Percentiles rank a stretch among this genome's conserved stretches.
These are phyloP conservation scores for Crioceris asparagi DNA, from an alignment of 2,888 invertebrate genomes.

Conservation along the genomic window DNA sequence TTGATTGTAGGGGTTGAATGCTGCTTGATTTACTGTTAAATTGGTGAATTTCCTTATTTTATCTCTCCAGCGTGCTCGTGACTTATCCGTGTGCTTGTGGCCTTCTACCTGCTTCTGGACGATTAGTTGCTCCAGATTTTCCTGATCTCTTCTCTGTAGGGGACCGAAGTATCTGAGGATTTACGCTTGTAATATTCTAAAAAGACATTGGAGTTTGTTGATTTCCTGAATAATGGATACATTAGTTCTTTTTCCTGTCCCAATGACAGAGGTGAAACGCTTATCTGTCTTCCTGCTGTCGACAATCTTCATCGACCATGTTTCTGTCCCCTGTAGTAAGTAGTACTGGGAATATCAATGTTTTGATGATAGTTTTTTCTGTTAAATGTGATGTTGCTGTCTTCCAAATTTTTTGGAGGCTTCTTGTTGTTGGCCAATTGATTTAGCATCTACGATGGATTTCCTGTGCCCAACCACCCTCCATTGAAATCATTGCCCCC, in stretches of 20 bases:
- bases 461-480: not conserved
- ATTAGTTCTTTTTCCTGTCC: not conserved
- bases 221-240: not conserved
- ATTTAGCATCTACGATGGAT: not conserved
- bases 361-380: not conserved
- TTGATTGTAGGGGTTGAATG: not conserved
- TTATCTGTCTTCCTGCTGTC: not conserved
- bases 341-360: not conserved
- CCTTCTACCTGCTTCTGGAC: not conserved
- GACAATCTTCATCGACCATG: not conserved
- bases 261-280: too few species aligned
- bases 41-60: too few species aligned
- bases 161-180: not conserved
- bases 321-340: not conserved
- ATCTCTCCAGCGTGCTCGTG: not conserved
- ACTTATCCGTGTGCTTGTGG: not conserved
- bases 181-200: not conserved
- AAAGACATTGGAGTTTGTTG: not conserved
- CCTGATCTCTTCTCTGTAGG: not conserved
- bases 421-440: not conserved
- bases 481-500: not conserved
- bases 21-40: not conserved
- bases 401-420: not conserved
- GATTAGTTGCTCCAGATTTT: not conserved
- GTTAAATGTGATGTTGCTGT: not conserved